Conservation (phyloP, 2,888 invertebrate species). For the Spatulosminthurus flaviceps region DNA sequence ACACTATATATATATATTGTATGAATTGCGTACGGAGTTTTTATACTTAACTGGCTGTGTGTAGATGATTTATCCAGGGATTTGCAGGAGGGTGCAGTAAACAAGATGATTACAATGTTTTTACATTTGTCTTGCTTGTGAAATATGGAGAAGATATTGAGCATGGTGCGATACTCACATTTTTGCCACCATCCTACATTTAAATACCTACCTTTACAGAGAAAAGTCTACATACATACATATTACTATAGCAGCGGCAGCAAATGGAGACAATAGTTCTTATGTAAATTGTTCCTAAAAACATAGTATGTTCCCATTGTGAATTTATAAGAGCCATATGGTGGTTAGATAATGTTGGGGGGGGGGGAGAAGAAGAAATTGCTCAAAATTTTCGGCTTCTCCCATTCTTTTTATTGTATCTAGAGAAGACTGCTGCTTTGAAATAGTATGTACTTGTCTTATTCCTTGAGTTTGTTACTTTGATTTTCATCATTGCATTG, state of each 20-base stretch:
- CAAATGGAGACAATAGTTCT: not conserved
- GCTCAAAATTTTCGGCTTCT: not conserved
- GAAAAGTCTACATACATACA: too few species aligned
- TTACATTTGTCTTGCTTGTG: not conserved
- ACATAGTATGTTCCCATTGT: too few species aligned
- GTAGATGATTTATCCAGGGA: slow-evolving; percentile 30
- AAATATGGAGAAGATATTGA: too few species aligned
- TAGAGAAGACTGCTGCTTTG: too few species aligned
- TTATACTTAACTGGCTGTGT: too few species aligned
- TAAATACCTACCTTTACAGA: too few species aligned
- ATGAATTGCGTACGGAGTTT: too few species aligned
- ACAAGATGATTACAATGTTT: slow-evolving; percentile 34
- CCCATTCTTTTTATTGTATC: too few species aligned
- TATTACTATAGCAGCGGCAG: not conserved
- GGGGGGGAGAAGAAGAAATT: not conserved
- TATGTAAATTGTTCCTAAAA: too few species aligned
- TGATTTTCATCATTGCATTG: slow-evolving; percentile 11
- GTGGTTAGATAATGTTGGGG: too few species aligned
- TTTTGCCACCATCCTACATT: slow-evolving; percentile 9
- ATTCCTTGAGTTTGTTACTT: not conserved
- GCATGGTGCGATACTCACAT: not conserved
- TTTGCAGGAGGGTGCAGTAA: slow-evolving; percentile 37
- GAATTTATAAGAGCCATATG: too few species aligned
- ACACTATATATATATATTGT: too few species aligned
- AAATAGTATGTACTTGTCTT: not conserved